Evolutionary conservation across 2,888 invertebrate species (phyloP).

Genomic region (Arge pagana): DNA sequence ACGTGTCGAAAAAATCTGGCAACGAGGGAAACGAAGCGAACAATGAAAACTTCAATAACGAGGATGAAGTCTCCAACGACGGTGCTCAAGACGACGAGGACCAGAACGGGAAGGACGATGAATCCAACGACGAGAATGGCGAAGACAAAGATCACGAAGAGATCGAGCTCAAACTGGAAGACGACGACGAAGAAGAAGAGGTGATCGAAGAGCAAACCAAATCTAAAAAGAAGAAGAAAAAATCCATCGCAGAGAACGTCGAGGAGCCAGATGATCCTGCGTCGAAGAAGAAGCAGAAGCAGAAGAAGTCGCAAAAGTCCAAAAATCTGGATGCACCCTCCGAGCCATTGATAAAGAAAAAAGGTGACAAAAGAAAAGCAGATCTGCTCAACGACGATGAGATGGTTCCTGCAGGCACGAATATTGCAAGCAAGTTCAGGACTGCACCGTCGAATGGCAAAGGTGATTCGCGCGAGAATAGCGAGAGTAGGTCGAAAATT

Average conservation of each 20-base stretch:
- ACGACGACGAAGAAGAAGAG: conserved; percentile 13
- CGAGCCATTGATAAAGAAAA: background rate
- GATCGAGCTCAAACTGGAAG: conserved; percentile 18
- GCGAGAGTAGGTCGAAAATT: too few species aligned
- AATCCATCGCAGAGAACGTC: conserved; percentile 11
- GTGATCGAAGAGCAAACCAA: conserved; percentile 2
- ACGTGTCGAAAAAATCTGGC: background rate
- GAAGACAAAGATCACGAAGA: conserved; percentile 14
- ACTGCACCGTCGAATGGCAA: too few species aligned
- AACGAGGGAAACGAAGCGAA: background rate
- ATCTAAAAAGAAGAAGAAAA: conserved; percentile 12
- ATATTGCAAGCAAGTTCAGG: too few species aligned
- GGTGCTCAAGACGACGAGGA: background rate
- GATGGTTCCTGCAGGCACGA: too few species aligned
- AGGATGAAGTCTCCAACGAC: background rate
- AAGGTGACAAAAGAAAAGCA: background rate
- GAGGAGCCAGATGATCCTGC: too few species aligned
- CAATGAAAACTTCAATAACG: background rate
- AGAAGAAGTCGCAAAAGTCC: background rate
- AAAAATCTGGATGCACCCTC: background rate
- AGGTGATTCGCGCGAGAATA: too few species aligned
- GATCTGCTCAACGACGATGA: too few species aligned
- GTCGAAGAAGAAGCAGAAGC: background rate
- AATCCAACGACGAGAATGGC: conserved; percentile 2
- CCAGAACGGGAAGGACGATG: background rate